These are phyloP conservation scores for Cylindroiulus punctatus DNA, from an alignment of 2,888 invertebrate genomes.

Conservation along the genomic window DNA sequence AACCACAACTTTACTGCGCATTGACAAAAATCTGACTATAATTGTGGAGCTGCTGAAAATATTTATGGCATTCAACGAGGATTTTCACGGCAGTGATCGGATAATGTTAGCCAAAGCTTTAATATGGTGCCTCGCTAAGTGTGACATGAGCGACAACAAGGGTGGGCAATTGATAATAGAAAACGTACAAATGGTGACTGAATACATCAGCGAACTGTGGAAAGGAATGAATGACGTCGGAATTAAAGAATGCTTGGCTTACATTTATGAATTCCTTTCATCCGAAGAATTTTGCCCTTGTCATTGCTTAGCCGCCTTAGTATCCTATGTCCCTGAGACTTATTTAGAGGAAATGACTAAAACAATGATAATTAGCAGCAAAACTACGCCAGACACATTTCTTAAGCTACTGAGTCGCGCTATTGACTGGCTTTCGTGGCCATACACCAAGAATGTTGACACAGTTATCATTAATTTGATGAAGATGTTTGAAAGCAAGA, in stretches of 20 bases:
- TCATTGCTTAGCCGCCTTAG: slow-evolving; percentile 47
- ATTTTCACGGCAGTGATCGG: neutral
- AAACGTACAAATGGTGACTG: slow-evolving; percentile 46
- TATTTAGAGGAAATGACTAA: slow-evolving; percentile 50
- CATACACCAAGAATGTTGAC: slow-evolving; percentile 49
- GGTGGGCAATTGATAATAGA: neutral
- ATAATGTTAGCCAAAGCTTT: slow-evolving; percentile 36
- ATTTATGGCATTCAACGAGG: neutral
- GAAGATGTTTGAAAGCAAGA: slow-evolving; percentile 29
- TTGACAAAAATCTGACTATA: slow-evolving; percentile 1
- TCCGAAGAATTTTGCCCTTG: slow-evolving; percentile 14
- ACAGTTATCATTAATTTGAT: slow-evolving; percentile 39
- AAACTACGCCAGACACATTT: neutral
- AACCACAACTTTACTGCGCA: neutral
- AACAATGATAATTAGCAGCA: neutral
- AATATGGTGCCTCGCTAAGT: neutral
- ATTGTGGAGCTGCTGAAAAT: neutral
- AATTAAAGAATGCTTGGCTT: slow-evolving; percentile 10
- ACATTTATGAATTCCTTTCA: slow-evolving; percentile 49
- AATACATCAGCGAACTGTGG: slow-evolving; percentile 21
- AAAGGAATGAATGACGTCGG: neutral
- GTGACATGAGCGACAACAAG: neutral
- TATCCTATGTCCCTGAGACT: neutral
- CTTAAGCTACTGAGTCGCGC: slow-evolving; percentile 19
- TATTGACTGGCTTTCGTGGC: slow-evolving; percentile 49